These are phyloP conservation scores for Andricus grossulariae DNA, from an alignment of 1,140 invertebrate species.

Conservation along the genomic window DNA sequence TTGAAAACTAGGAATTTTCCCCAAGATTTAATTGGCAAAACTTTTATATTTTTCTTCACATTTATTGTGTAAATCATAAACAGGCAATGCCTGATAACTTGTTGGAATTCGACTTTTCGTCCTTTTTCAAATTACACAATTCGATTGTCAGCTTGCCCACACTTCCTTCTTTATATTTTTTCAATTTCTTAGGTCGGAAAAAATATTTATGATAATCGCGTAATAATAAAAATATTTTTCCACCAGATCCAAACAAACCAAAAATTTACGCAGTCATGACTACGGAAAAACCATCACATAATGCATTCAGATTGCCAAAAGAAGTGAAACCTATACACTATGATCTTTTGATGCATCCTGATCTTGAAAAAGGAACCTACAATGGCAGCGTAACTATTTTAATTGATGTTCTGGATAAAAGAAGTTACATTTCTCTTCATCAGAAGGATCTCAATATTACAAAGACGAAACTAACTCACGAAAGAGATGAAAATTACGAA, in stretches of 20 bases:
- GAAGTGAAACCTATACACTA: conserved; percentile 85
- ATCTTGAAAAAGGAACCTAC: conserved; percentile 83
- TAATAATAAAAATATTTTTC: conserved; percentile 26
- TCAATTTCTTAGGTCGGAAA: background rate
- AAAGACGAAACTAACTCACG: conserved; percentile 64
- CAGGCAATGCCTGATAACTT: too few species aligned
- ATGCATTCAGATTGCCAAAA: conserved; percentile 80
- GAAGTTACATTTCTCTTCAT: conserved; percentile 83
- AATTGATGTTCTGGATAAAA: conserved; percentile 77
- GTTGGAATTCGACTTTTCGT: too few species aligned
- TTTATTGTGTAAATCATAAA: too few species aligned
- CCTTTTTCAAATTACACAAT: too few species aligned
- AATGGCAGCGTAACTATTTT: conserved; percentile 84
- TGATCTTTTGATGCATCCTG: conserved; percentile 84
- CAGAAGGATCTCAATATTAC: conserved; percentile 80
- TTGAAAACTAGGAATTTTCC: too few species aligned
- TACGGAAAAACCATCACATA: conserved; percentile 54
- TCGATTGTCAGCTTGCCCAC: too few species aligned
- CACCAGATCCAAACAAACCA: conserved; percentile 50
- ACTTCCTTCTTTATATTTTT: background rate
- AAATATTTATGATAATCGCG: conserved; percentile 31
- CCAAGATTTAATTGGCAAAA: too few species aligned
- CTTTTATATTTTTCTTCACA: too few species aligned
- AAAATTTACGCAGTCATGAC: conserved; percentile 53
- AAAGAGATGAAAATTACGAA: conserved; percentile 57